phyloP scores from a whole-genome alignment of 1,140 invertebrate genomes.

The Triops longicaudatus region DNA sequence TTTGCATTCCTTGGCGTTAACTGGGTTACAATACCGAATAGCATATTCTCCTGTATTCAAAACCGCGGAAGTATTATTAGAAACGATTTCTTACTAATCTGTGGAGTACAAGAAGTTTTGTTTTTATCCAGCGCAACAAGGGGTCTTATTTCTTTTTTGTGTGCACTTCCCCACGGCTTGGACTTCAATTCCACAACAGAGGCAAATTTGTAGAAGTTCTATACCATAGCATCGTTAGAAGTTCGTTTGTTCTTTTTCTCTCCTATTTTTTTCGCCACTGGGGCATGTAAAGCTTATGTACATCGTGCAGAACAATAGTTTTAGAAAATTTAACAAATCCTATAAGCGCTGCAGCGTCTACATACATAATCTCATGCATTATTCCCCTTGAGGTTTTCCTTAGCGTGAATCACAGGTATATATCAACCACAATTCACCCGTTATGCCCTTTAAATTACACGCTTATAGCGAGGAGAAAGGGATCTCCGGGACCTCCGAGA shows the following conservation, averaged over 20 bases:
- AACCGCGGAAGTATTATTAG: background rate
- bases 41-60: background rate
- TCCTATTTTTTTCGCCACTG: background rate
- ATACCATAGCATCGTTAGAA: background rate
- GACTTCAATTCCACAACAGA: background rate
- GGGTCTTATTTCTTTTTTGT: background rate
- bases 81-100: background rate
- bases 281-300: background rate
- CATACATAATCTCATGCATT: slow-evolving; percentile 12
- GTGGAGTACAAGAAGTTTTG: background rate
- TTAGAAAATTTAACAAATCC: background rate
- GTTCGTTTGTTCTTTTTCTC: background rate
- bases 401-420: slow-evolving; percentile 12
- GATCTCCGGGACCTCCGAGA: background rate
- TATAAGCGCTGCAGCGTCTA: background rate
- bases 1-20: background rate
- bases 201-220: slow-evolving; percentile 5
- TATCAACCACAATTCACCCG: background rate
- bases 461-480: slow-evolving; percentile 7
- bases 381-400: background rate
- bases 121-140: background rate
- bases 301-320: background rate
- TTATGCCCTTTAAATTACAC: background rate
- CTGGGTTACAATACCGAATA: background rate
- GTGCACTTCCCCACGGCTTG: background rate